Evolutionary conservation across 2,113 vertebrate genomes (phyloP).

Genomic region (Eolophus roseicapilla): DNA sequence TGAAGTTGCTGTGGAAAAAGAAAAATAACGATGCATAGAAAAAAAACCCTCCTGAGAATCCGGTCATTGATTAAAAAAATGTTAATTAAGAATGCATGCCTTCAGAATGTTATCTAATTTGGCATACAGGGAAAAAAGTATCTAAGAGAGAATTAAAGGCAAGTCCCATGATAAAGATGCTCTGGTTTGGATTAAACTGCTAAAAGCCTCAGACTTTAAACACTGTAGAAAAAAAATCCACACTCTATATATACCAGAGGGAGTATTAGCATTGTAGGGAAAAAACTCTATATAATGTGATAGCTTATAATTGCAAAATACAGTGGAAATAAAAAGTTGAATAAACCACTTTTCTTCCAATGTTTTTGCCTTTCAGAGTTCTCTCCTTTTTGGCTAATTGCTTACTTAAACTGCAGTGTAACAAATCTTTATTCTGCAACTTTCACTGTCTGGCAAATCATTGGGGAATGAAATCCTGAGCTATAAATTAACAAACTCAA

Average conservation of each 20-base stretch:
- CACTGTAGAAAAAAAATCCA: background rate
- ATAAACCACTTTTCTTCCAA: slow-evolving; percentile 1
- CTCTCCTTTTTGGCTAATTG: background rate
- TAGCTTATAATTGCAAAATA: slow-evolving; percentile 37
- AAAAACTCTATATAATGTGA: slow-evolving; percentile 5
- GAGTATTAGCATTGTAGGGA: background rate
- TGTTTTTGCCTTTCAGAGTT: background rate
- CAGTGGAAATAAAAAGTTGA: slow-evolving; percentile 18
- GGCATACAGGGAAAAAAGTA: slow-evolving; percentile 47
- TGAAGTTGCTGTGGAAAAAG: slow-evolving; percentile 47
- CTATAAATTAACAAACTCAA: background rate
- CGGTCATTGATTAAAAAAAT: slow-evolving; percentile 56
- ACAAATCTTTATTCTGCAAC: background rate
- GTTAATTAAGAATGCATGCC: slow-evolving; percentile 62
- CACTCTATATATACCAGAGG: background rate
- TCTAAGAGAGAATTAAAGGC: slow-evolving; percentile 61
- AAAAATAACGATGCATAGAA: slow-evolving; percentile 60
- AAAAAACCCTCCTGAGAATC: slow-evolving; percentile 56
- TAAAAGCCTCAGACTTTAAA: slow-evolving; percentile 47
- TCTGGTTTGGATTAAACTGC: slow-evolving; percentile 44
- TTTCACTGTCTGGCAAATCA: background rate
- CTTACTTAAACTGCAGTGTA: background rate
- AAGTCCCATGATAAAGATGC: slow-evolving; percentile 13
- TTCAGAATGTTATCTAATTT: slow-evolving; percentile 68
- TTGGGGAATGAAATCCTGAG: background rate